These are phyloP conservation scores for Fulmarus glacialis DNA, from an alignment of 2,113 vertebrate genomes.

Conservation along the genomic window DNA sequence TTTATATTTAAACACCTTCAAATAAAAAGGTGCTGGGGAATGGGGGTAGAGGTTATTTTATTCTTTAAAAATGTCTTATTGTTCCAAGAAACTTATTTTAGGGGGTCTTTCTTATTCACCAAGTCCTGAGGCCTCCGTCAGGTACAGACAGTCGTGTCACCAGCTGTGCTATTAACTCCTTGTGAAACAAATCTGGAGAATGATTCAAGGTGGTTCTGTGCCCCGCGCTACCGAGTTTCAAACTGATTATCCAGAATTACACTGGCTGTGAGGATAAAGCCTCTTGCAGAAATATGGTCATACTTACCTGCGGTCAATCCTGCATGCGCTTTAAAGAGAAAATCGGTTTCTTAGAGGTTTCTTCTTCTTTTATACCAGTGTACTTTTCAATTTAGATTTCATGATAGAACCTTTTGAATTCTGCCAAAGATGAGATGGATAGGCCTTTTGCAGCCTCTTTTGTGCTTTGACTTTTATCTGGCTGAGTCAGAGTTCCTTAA, in stretches of 20 bases:
- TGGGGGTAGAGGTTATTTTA: background rate
- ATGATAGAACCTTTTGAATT: background rate
- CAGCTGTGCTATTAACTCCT: background rate
- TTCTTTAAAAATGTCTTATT: background rate
- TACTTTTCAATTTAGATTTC: constrained; percentile 20
- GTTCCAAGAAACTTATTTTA: background rate
- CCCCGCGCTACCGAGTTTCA: background rate
- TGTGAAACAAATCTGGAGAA: background rate
- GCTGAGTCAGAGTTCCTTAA: background rate
- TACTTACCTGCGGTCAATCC: background rate
- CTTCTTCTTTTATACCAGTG: background rate
- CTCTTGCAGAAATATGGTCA: background rate
- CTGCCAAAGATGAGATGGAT: background rate
- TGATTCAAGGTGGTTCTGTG: background rate
- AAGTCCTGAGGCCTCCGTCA: background rate
- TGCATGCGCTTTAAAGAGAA: background rate
- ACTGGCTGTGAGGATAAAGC: background rate
- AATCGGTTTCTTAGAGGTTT: background rate
- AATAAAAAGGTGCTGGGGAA: background rate
- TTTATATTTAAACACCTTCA: background rate
- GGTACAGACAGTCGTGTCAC: background rate
- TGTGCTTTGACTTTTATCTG: background rate
- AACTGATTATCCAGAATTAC: background rate
- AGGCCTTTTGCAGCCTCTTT: background rate
- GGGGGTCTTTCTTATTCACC: background rate